phyloP scores from a whole-genome alignment of 2,888 invertebrate species.

The Cyclophora albipunctata region DNA sequence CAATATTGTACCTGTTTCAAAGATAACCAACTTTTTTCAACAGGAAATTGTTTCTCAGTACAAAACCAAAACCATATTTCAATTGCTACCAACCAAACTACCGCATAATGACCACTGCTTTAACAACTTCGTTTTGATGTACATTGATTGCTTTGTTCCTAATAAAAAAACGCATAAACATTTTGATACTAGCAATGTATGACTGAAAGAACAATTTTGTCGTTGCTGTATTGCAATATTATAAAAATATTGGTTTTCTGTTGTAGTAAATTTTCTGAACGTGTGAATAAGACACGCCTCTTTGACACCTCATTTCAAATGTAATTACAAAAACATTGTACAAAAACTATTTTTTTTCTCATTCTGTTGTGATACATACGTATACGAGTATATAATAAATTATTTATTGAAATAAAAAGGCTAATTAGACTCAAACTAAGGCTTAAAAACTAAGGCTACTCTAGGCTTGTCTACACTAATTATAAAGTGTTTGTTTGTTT shows the following conservation, averaged over 20 bases:
- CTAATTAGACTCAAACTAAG: too few species aligned
- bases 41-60: constrained; percentile 48
- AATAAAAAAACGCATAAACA: too few species aligned
- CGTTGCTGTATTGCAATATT: background rate
- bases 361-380: too few species aligned
- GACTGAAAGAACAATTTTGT: background rate
- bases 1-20: constrained; percentile 36
- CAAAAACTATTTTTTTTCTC: too few species aligned
- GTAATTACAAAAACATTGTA: too few species aligned
- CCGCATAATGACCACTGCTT: background rate
- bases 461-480: too few species aligned
- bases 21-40: constrained; percentile 30
- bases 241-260: constrained; percentile 17
- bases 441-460: too few species aligned
- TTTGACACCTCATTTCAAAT: constrained; percentile 29
- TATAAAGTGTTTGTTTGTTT: too few species aligned
- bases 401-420: too few species aligned
- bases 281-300: constrained; percentile 63
- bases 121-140: too few species aligned
- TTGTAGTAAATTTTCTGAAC: constrained; percentile 47
- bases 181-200: background rate
- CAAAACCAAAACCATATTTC: constrained; percentile 37
- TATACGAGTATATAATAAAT: too few species aligned
- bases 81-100: constrained; percentile 35
- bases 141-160: background rate